Percentiles rank a stretch among this genome's conserved stretches.
Conservation (phyloP, 1,140 invertebrate genomes). For the Paralvinella palmiformis region DNA sequence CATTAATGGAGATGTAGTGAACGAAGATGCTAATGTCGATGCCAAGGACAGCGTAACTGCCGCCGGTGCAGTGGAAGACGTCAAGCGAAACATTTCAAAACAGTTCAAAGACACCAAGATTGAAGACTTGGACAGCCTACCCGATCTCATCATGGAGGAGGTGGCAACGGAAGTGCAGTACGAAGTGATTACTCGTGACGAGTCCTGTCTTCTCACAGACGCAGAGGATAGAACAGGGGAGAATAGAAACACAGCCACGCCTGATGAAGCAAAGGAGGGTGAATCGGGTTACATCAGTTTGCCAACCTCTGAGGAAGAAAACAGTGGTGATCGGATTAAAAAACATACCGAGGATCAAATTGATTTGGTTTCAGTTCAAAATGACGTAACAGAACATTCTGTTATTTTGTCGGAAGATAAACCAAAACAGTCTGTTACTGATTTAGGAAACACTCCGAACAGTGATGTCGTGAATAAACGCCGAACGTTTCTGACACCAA, state of each 20-base stretch:
- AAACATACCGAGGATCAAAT: neutral
- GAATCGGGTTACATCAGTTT: constrained; percentile 6
- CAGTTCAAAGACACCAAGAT: too few relatives aligned
- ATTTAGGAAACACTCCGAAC: neutral
- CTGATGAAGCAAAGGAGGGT: neutral
- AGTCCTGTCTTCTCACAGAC: too few relatives aligned
- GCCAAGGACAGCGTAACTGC: too few relatives aligned
- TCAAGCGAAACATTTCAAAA: too few relatives aligned
- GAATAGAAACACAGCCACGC: neutral
- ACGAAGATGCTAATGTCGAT: too few relatives aligned
- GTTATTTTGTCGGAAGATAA: neutral
- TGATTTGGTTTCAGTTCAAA: neutral
- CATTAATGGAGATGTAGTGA: too few relatives aligned
- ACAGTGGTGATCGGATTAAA: constrained; percentile 5
- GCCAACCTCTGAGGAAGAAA: constrained; percentile 5
- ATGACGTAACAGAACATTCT: neutral
- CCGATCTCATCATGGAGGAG: too few relatives aligned
- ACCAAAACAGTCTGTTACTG: neutral
- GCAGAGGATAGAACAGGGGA: too few relatives aligned
- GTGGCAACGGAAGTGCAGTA: too few relatives aligned
- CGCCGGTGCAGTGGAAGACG: too few relatives aligned
- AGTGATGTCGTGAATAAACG: neutral
- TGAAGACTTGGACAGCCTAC: too few relatives aligned
- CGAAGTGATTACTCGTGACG: too few relatives aligned
- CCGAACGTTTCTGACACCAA: neutral